Conservation (phyloP, 2,113 vertebrate genomes). For the Oncorhynchus gorbuscha region DNA sequence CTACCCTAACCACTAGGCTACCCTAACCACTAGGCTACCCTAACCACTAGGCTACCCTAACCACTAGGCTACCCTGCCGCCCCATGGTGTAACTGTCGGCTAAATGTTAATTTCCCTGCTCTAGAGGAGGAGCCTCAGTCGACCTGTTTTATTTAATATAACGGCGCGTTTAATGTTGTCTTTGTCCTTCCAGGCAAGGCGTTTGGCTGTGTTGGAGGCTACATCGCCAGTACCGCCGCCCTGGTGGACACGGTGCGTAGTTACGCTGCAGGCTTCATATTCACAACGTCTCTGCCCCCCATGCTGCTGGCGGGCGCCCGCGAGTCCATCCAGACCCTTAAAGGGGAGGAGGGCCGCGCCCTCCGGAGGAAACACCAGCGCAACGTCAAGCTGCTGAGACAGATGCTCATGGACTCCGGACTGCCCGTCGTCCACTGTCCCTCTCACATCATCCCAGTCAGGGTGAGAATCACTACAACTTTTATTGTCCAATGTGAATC, state of each 20-base stretch:
- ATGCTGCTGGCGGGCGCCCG: slow-evolving; percentile 91
- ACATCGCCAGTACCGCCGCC: slow-evolving; percentile 85
- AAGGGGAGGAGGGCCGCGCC: slow-evolving; percentile 80
- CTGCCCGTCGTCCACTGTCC: slow-evolving; percentile 94
- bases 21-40: too few relatives aligned
- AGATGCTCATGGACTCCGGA: slow-evolving; percentile 95
- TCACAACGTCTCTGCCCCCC: slow-evolving; percentile 94
- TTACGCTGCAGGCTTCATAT: slow-evolving; percentile 94
- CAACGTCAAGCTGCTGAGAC: slow-evolving; percentile 92
- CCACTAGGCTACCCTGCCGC: too few relatives aligned
- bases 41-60: too few relatives aligned
- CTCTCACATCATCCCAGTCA: slow-evolving; percentile 94
- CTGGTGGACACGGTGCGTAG: slow-evolving; percentile 92
- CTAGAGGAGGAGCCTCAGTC: too few relatives aligned
- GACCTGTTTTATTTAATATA: too few relatives aligned
- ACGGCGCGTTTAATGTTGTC: background rate
- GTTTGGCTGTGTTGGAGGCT: slow-evolving; percentile 95
- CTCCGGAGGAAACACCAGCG: slow-evolving; percentile 92
- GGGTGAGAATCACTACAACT: slow-evolving; percentile 69
- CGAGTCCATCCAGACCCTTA: slow-evolving; percentile 85
- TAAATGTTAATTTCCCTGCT: too few relatives aligned
- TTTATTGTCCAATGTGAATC: too few relatives aligned
- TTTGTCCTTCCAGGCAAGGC: slow-evolving; percentile 83
- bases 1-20: too few relatives aligned
- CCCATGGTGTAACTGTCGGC: too few relatives aligned